Percentiles rank a stretch among this genome's conserved stretches.
These are phyloP conservation scores for Urophycis tenuis DNA, from an alignment of 2,797 vertebrate species.

Conservation along the genomic window DNA sequence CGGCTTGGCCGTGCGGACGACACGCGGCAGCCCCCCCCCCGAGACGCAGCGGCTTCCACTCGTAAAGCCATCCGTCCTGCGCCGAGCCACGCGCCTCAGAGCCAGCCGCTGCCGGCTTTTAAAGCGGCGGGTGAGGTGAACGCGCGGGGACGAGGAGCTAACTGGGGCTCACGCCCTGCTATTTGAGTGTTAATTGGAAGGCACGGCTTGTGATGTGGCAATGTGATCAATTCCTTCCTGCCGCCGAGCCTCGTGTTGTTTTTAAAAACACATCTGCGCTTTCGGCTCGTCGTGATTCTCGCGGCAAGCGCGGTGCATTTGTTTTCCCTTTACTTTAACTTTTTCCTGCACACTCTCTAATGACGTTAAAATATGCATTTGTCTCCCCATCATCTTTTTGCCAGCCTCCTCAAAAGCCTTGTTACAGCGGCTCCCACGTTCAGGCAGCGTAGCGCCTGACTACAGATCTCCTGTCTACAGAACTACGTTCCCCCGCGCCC, in stretches of 20 bases:
- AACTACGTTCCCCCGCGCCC: neutral
- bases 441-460: neutral
- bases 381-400: neutral
- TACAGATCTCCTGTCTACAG: neutral
- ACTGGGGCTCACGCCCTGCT: neutral
- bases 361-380: neutral
- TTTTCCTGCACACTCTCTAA: neutral
- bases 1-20: slow-evolving; percentile 24
- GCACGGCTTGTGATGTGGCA: neutral
- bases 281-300: neutral
- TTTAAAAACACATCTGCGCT: neutral
- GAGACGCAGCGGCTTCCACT: slow-evolving; percentile 33
- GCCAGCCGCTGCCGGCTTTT: neutral
- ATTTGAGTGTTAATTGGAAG: neutral
- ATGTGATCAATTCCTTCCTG: neutral
- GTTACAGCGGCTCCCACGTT: neutral
- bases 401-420: neutral
- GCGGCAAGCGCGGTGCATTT: neutral
- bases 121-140: neutral
- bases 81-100: neutral
- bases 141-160: neutral
- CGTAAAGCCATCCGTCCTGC: slow-evolving; percentile 9
- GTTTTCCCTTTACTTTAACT: neutral
- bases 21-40: slow-evolving; percentile 34
- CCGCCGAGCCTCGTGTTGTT: neutral